Base-by-base conservation (phyloP, 1,140 invertebrate species). In the Phenacoccus solenopsis region DNA sequence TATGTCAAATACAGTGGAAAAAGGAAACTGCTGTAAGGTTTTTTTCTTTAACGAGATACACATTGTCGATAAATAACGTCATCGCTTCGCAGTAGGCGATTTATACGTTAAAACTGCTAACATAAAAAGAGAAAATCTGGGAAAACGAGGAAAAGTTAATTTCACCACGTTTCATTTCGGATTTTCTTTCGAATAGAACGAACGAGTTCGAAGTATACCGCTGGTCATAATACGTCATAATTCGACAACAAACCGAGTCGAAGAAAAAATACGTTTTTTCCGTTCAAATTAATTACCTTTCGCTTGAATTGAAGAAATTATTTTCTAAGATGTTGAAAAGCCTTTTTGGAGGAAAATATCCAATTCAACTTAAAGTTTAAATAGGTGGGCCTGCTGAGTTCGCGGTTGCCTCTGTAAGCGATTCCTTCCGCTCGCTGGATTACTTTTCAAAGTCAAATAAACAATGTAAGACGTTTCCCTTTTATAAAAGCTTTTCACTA, bases 401-500 rank as follows among this genome's bases (percentile, higher is more conserved):
- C 38, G 16, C 16, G n/a, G n/a, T n/a, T n/a, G n/a, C n/a, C n/a
- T n/a, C 16, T 49, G 12, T 16, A 49, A 49, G 38, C 4, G 5
- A 10, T 16, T 16, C 20, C 20, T 49, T 49, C 38, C 38, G 5
- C 16, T 49, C 13, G n/a, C n/a, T 13, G 30, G 5, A 32, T 32
- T 49, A 49, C 12, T 49, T 49, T 49, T 49, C 38, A 49, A 49
- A 49, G 38, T n/a, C 38, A 16, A 49, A 49, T 49, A 49, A 49
- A 49, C 38, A 49, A 49, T 49, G 38, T 49, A n/a, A 49, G 16
- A 49, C 38, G 38, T 5, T 49, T 16, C 5, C 16, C 20, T 4
- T 49, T 49, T 49, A 49, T 49, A 49, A 49, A 49, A 49, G 38
- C 38, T 49, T n/a, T 49, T 49, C 38, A 49, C 38, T 49, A 49